phyloP scores from a whole-genome alignment of 2,797 vertebrate genomes.

The Hydrolagus colliei region DNA sequence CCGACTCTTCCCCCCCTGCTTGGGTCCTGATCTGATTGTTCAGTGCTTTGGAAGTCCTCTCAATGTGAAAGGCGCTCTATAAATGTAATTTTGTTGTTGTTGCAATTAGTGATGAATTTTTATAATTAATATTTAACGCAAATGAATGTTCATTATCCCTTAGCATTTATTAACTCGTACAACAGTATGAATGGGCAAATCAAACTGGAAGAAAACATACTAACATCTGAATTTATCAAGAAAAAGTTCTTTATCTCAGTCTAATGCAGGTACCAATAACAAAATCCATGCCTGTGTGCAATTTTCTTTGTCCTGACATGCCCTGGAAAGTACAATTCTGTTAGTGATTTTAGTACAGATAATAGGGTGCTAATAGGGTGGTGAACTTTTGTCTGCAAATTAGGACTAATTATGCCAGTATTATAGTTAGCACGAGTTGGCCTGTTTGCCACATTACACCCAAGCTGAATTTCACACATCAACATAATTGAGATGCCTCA shows the following conservation, averaged over 20 bases:
- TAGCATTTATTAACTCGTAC: too few relatives aligned
- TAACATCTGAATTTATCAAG: constrained; percentile 7
- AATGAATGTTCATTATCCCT: too few relatives aligned
- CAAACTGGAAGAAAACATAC: background rate
- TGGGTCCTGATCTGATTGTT: too few relatives aligned
- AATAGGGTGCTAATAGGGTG: background rate
- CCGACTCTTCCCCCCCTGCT: too few relatives aligned
- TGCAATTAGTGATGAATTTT: too few relatives aligned
- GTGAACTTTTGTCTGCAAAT: background rate
- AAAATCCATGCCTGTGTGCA: background rate
- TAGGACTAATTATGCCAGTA: background rate
- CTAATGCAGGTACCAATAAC: too few relatives aligned
- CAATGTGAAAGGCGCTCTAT: too few relatives aligned
- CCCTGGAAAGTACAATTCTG: background rate
- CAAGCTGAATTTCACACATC: background rate
- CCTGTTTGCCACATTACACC: background rate
- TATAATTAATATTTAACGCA: too few relatives aligned
- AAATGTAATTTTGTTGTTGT: too few relatives aligned
- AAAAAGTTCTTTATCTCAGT: background rate
- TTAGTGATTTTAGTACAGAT: background rate
- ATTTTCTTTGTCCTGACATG: background rate
- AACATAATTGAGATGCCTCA: background rate
- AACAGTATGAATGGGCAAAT: background rate
- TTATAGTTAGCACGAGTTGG: background rate
- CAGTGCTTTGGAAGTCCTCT: too few relatives aligned